Base-by-base conservation (phyloP, 30 jellyfish, hydroid and myxozoan genomes). In the Hydractinia symbiolongicarpus region DNA sequence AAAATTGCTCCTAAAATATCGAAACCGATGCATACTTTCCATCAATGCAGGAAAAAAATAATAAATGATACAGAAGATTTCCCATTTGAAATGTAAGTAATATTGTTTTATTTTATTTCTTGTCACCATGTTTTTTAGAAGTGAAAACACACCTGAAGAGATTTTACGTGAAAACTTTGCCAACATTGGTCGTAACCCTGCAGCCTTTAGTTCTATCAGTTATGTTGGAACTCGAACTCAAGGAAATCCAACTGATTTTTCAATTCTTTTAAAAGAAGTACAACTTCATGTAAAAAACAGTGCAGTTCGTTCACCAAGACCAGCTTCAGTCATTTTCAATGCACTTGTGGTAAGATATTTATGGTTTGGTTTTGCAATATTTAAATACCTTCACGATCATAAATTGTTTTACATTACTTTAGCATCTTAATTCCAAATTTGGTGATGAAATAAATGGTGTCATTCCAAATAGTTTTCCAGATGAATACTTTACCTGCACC, bases 381-480 rank as follows among this genome's bases (percentile, higher is more conserved):
- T 64, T 6, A 64, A 1, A n/a, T 7, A 13, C 3, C 40, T 64
- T 6, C 9, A 5, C 40, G 4, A n/a, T 64, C 69, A 58, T 16
- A 64, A 7, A 44, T 64, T 64, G 9, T n/a, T 64, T 7, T 58
- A 64, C 40, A 9, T 5, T 52, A 9, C 54, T 77, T 77, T 53
- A 79, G 98, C 55, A 80, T 57, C 86, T 93, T 78, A 93, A 93
- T 72, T 92, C 87, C 44, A 93, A 93, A 73, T 93, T 93, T 84
- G 95, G 95, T 40, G 98, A 95, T 54, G 96, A 93, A 30, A 93
- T 93, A 71, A 93, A 93, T 61, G 88, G 86, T 66, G 81, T 66
- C 77, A 84, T 86, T 53, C 98, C 95, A 64, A 93, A 84, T 77
- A 93, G 98, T 77, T 93, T 93, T 76, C 98, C 98, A 4, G 98